Conservation (phyloP, 2,113 vertebrate species). For the Saccopteryx bilineata region DNA sequence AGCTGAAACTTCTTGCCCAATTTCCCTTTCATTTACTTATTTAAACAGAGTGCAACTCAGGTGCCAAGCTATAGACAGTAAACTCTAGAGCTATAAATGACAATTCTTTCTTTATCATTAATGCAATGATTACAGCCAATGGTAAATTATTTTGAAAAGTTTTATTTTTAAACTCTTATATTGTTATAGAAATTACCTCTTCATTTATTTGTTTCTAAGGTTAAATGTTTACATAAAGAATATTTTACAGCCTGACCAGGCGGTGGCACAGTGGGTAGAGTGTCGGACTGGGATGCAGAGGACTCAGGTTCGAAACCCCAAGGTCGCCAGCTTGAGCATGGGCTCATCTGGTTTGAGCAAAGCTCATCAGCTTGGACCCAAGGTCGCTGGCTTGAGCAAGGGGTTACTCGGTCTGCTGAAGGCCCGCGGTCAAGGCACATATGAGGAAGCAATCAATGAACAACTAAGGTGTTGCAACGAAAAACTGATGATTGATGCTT, state of each 20-base stretch:
- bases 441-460: no score
- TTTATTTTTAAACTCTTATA: constrained; percentile 2
- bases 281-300: no score
- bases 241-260: constrained; percentile 23
- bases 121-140: not conserved
- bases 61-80: constrained; percentile 10
- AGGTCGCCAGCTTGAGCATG: no score
- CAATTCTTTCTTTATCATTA: constrained; percentile 32
- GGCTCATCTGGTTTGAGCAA: no score
- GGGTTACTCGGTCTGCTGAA: no score
- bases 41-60: constrained; percentile 33
- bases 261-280: no score
- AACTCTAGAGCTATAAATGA: constrained; percentile 10
- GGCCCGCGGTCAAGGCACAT: no score
- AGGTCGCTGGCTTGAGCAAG: no score
- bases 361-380: no score
- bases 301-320: no score
- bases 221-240: constrained; percentile 19
- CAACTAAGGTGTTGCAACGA: no score
- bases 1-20: constrained; percentile 44
- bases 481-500: no score
- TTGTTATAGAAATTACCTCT: constrained; percentile 31
- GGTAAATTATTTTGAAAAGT: not conserved
- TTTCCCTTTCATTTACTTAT: constrained; percentile 17
- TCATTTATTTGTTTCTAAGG: not conserved